These are phyloP conservation scores for Porites evermanni DNA, from an alignment of 92 coral and sea anemone species.

Conservation along the genomic window DNA sequence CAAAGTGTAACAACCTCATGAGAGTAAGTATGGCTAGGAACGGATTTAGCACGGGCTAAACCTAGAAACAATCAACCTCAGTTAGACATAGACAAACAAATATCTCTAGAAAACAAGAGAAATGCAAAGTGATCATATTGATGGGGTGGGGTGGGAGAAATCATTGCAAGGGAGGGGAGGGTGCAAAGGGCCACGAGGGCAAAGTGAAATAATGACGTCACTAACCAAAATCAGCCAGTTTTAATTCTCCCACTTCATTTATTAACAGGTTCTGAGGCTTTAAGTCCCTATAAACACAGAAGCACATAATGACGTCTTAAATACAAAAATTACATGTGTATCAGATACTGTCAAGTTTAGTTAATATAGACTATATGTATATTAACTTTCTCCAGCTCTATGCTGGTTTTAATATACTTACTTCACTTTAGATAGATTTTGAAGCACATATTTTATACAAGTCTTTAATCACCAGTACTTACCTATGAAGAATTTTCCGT, in stretches of 20 bases:
- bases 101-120: no score
- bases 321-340: neutral
- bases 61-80: conserved; percentile 45
- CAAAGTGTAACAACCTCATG: conserved; percentile 98
- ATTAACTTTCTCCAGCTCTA: no score
- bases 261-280: conserved; percentile 96
- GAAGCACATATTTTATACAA: no score
- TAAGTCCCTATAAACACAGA: conserved; percentile 72
- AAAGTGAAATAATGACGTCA: neutral
- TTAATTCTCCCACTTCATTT: conserved; percentile 92
- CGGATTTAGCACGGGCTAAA: conserved; percentile 97
- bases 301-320: neutral
- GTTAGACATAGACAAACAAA: no score
- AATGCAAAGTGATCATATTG: no score
- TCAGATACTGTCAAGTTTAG: neutral
- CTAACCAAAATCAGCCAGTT: conserved; percentile 98
- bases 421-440: neutral
- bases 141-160: neutral
- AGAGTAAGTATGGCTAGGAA: conserved; percentile 97
- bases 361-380: no score
- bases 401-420: neutral
- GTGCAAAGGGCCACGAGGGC: neutral
- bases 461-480: neutral
- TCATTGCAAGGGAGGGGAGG: neutral
- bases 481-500: conserved; percentile 96